A percentile compares a stretch with the other conserved stretches of the same genome.
phyloP scores from a whole-genome alignment of 2,113 vertebrate species.

The Morphnarchus princeps region DNA sequence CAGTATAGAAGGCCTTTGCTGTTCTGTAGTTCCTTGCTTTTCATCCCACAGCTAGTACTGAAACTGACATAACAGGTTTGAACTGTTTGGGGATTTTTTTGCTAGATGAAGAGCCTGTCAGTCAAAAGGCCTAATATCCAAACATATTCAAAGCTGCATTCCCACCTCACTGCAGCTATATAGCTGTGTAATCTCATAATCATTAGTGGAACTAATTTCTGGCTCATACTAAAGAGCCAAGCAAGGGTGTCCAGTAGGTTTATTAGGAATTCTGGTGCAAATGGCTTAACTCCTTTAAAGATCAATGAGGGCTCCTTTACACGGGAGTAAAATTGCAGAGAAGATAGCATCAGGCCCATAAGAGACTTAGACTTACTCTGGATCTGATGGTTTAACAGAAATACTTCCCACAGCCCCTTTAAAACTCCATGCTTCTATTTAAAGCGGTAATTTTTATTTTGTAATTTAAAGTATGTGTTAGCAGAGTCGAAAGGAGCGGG shows the following conservation, averaged over 20 bases:
- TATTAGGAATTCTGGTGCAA: background rate
- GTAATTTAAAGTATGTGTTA: background rate
- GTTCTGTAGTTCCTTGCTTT: background rate
- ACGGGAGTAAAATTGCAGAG: background rate
- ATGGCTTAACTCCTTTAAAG: background rate
- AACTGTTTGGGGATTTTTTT: background rate
- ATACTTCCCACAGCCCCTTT: background rate
- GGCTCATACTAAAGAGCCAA: background rate
- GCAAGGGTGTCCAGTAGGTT: background rate
- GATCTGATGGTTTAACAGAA: background rate
- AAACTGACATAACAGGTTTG: background rate
- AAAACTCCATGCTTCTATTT: slow-evolving; percentile 19
- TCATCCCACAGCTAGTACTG: background rate
- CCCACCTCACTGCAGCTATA: background rate
- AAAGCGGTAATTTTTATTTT: background rate
- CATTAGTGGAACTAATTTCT: background rate
- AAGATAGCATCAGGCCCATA: background rate
- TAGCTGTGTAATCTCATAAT: background rate
- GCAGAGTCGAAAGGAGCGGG: too few relatives aligned
- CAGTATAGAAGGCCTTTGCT: background rate
- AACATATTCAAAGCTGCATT: background rate
- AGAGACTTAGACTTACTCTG: background rate
- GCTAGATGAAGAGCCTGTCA: background rate
- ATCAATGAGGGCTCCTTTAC: background rate
- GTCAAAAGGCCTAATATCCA: background rate